Conservation (phyloP, 2,113 vertebrate species). For the Cryptomyrus ogoouensis region DNA sequence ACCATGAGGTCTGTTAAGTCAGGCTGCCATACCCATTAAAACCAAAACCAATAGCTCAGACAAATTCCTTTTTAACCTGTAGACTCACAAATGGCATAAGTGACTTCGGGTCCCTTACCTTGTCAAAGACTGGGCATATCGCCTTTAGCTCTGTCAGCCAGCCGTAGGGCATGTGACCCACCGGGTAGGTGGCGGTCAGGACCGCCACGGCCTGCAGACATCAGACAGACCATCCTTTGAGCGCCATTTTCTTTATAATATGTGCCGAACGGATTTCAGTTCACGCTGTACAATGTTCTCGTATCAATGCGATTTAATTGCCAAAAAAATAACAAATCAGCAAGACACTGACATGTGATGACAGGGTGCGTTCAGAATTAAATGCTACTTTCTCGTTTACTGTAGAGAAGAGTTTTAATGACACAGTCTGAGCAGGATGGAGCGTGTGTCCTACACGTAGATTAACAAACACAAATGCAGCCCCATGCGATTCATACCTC, state of each 20-base stretch:
- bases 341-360: neutral
- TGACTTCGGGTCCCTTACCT: slow-evolving; percentile 66
- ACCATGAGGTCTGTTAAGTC: neutral
- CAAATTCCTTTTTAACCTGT: neutral
- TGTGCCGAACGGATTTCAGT: neutral
- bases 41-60: neutral
- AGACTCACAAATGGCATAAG: neutral
- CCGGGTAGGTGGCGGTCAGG: slow-evolving; percentile 92
- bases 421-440: neutral
- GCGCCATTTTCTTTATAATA: neutral
- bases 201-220: slow-evolving; percentile 82
- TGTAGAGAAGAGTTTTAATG: neutral
- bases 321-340: neutral
- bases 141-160: slow-evolving; percentile 95
- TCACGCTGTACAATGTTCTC: neutral
- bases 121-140: slow-evolving; percentile 94
- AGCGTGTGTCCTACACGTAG: neutral
- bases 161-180: slow-evolving; percentile 97
- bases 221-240: neutral
- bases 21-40: neutral
- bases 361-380: neutral
- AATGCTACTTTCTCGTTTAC: neutral
- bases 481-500: neutral
- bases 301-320: neutral
- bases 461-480: neutral